Evolutionary conservation across 2,797 vertebrate genomes (phyloP).

Genomic region (Phoebastria nigripes): DNA sequence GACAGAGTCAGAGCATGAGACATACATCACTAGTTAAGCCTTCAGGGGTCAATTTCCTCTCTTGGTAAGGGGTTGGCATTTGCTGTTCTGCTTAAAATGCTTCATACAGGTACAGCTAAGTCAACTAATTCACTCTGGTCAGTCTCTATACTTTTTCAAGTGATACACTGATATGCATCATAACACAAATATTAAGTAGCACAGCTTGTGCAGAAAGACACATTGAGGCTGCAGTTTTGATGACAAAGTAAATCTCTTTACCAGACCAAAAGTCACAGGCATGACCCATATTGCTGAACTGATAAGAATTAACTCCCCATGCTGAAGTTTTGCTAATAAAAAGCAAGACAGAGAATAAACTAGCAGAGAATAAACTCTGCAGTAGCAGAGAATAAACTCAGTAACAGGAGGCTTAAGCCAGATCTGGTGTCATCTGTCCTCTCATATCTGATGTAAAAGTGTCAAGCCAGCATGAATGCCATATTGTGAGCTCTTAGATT

Average conservation of each 20-base stretch:
- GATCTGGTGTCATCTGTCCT: not conserved
- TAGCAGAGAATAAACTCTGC: not conserved
- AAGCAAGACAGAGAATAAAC: too few species aligned
- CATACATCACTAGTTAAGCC: not conserved
- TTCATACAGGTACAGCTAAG: not conserved
- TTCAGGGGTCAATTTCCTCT: not conserved
- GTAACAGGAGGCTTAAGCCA: not conserved
- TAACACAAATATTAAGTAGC: not conserved
- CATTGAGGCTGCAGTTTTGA: not conserved
- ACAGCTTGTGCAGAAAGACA: not conserved
- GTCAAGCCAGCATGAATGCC: not conserved
- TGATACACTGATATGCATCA: rapidly evolving
- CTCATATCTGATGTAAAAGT: not conserved
- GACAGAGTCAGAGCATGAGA: not conserved
- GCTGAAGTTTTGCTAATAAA: not conserved
- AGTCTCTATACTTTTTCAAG: not conserved
- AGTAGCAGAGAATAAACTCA: not conserved
- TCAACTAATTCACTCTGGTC: not conserved
- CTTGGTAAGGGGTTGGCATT: not conserved
- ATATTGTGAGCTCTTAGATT: not conserved
- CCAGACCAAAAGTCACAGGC: not conserved
- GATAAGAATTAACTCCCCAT: not conserved
- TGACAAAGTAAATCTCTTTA: not conserved
- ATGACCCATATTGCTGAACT: not conserved
- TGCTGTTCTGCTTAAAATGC: not conserved